Evolutionary conservation across 2,113 vertebrate genomes (phyloP), one percentile per base, ranked within the genome.

Genomic region (Cettia cetti): DNA sequence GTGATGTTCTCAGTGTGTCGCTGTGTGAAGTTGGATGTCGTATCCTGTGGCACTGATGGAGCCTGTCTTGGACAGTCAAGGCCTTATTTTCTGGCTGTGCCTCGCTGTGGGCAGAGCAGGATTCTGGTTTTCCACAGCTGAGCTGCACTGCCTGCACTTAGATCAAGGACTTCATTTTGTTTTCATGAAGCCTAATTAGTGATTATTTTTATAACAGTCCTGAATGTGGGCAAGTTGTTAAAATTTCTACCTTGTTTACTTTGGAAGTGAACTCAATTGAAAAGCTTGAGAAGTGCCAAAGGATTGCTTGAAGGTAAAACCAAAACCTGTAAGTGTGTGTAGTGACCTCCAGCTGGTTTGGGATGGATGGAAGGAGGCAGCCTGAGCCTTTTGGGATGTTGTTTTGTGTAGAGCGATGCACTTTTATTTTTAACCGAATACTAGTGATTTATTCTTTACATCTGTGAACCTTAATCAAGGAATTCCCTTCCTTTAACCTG

Each of bases 1-100:
- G 56, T 24, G 56, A 69, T 42, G 52, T 31, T 70, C 31, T 44
- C 50, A 2, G 60, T 6, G 4, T 19, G 66, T 52, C 21, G 79
- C 11, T 66, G 76, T 63, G 39, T 49, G 27, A 87, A 76, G 83
- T 75, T 81, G 37, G 35, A 19, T 33, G 27, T 42, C 28, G 5
- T 26, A 3, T 79, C 20, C 87, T 63, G 52, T 87, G 66, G 61
- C 69, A 6, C 19, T 94, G 92, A 52, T 63, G 78, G 64, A 81
- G n/a, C 92, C 74, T 37, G 53, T 42, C 70, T 39, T 15, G 57
- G 66, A 52, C 4, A 2, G 13, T 42, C 44, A 20, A 31, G 39
- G 89, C 68, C 61, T 61, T 33, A 6, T 75, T 96, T 96, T 86
- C 76, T 85, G 94, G 65, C 92, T 45, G 79, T 89, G 93, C 82